Percentiles rank a stretch among this genome's conserved stretches.
Evolutionary conservation across 2,113 vertebrate species (phyloP).

Genomic region (Leucosticte australis): DNA sequence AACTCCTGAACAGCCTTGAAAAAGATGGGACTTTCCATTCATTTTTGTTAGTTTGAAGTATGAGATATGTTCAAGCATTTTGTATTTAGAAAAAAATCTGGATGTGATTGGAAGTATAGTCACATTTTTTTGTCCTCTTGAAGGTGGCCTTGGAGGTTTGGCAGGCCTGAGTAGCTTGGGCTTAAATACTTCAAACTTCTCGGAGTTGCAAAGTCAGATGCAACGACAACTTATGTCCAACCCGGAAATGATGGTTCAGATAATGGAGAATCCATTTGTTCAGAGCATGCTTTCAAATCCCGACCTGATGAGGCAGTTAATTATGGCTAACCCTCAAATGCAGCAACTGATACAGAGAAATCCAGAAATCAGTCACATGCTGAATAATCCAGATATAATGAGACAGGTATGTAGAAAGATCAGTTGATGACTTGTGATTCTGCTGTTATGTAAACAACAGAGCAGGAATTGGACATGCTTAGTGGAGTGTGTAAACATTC

Average conservation of each 20-base stretch:
- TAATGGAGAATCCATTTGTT: conserved; percentile 86
- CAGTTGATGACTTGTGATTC: neutral
- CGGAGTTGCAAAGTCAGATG: conserved; percentile 85
- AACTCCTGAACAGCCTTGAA: neutral
- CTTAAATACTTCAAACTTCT: conserved; percentile 80
- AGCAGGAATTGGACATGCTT: neutral
- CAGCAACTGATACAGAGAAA: conserved; percentile 84
- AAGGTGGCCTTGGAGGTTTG: conserved; percentile 81
- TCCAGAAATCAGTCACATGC: conserved; percentile 85
- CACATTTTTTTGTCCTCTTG: neutral
- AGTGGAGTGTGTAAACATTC: neutral
- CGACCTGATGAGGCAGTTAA: conserved; percentile 83
- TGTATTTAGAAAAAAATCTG: neutral
- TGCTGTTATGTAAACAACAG: neutral
- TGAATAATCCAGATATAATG: conserved; percentile 87
- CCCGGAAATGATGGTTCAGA: conserved; percentile 87
- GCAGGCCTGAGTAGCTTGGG: conserved; percentile 80
- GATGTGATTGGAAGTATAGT: neutral
- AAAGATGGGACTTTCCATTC: neutral
- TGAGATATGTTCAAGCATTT: neutral
- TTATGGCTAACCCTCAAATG: conserved; percentile 87
- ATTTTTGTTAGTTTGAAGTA: neutral
- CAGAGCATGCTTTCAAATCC: conserved; percentile 87
- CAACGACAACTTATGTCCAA: conserved; percentile 84
- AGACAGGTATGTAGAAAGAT: conserved; percentile 77